Conservation (phyloP, 2,797 vertebrate species). For the Sebastes steindachneri region DNA sequence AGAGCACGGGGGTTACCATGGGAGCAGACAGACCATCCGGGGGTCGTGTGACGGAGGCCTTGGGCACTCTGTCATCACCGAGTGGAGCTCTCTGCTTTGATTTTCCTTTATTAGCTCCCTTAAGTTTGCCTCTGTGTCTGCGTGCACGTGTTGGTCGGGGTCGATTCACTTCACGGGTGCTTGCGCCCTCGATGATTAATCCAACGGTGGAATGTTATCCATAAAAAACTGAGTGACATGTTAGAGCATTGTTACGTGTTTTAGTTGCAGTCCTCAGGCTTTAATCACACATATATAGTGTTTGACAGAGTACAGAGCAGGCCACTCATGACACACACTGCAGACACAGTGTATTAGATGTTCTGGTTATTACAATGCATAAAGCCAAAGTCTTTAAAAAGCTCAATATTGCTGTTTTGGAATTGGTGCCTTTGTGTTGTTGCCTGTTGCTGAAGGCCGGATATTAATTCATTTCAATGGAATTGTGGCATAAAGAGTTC, state of each 20-base stretch:
- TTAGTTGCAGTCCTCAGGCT: constrained; percentile 8
- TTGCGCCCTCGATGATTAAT: constrained; percentile 61
- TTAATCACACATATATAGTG: constrained; percentile 22
- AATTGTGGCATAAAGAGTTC: not conserved
- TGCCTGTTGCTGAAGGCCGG: not conserved
- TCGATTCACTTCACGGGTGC: constrained; percentile 45
- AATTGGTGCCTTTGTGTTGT: not conserved
- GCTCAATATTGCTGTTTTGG: not conserved
- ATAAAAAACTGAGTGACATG: constrained; percentile 67
- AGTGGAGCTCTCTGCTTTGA: constrained; percentile 66
- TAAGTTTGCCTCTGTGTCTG: constrained; percentile 45
- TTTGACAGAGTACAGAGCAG: constrained; percentile 33
- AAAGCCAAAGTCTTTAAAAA: not conserved
- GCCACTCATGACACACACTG: constrained; percentile 2
- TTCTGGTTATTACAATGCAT: constrained; percentile 1
- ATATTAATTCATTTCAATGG: not conserved
- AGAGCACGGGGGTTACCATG: constrained; percentile 61
- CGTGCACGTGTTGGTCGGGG: constrained; percentile 2
- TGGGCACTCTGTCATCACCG: constrained; percentile 68
- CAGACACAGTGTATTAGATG: constrained; percentile 4
- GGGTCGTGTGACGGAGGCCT: constrained; percentile 53
- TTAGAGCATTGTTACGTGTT: constrained; percentile 26
- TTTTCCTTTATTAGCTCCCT: constrained; percentile 71
- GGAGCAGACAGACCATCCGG: constrained; percentile 70
- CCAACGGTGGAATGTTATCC: constrained; percentile 55